A percentile compares a stretch with the other conserved stretches of the same genome.
Conservation (phyloP, 2,113 vertebrate species). For the Ursus arctos region DNA sequence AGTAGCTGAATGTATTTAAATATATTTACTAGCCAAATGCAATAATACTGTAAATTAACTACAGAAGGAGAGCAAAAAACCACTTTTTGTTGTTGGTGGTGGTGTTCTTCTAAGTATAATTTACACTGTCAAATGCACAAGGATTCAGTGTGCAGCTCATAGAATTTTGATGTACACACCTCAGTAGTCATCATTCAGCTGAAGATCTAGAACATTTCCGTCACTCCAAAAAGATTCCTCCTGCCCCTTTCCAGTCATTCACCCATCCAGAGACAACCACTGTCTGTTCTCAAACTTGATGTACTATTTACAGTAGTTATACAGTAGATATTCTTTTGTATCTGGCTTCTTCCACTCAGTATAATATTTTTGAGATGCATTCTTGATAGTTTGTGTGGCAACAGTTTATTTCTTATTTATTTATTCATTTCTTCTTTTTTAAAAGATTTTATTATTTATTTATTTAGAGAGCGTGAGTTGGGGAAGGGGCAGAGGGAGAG, state of each 20-base stretch:
- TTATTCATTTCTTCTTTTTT: background rate
- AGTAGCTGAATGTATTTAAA: constrained; percentile 33
- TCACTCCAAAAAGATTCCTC: background rate
- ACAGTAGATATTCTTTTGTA: background rate
- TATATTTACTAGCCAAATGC: background rate
- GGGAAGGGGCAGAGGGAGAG: background rate
- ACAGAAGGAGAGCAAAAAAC: background rate
- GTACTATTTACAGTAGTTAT: no score
- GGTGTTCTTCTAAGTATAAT: constrained; percentile 14
- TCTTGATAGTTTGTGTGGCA: background rate
- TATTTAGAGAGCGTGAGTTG: background rate
- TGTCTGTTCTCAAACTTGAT: background rate
- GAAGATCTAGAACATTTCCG: background rate
- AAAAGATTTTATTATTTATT: background rate
- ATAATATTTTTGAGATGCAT: background rate
- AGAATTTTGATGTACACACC: background rate
- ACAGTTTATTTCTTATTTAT: background rate
- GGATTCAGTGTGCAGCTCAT: background rate
- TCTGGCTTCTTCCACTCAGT: background rate
- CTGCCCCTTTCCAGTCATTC: background rate
- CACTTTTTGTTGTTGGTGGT: background rate
- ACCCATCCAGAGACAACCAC: background rate
- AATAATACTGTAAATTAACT: background rate
- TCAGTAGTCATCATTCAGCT: background rate
- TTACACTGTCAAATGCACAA: background rate